Percentiles rank a stretch among this genome's conserved stretches.
phyloP scores from a whole-genome alignment of 2,888 invertebrate genomes.

The Octodonta nipae region DNA sequence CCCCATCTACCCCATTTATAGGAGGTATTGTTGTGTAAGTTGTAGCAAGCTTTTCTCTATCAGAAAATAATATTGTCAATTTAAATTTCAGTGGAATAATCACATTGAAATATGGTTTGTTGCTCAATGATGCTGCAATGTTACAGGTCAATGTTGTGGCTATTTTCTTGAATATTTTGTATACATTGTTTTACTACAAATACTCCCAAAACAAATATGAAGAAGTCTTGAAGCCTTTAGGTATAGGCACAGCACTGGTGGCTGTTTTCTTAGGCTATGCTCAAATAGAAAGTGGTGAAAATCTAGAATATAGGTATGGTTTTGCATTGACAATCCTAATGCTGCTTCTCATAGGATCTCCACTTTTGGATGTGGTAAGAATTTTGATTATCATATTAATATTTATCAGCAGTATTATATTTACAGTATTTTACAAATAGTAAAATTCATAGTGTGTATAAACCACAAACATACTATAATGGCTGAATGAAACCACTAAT shows the following conservation, averaged over 20 bases:
- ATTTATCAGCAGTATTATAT: not conserved
- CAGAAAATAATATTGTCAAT: not conserved
- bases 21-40: slow-evolving; percentile 69
- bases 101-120: slow-evolving; percentile 61
- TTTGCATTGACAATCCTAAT: slow-evolving; percentile 54
- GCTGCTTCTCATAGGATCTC: slow-evolving; percentile 54
- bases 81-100: slow-evolving; percentile 50
- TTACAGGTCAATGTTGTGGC: slow-evolving; percentile 67
- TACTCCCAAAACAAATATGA: slow-evolving; percentile 44
- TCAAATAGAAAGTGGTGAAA: slow-evolving; percentile 48
- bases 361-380: slow-evolving; percentile 55
- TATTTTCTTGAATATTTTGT: slow-evolving; percentile 52
- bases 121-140: slow-evolving; percentile 63
- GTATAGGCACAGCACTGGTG: slow-evolving; percentile 43
- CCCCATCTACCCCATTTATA: slow-evolving; percentile 56
- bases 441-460: not conserved
- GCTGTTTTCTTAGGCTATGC: slow-evolving; percentile 50
- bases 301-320: slow-evolving; percentile 58
- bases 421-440: not conserved
- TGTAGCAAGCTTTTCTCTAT: not conserved
- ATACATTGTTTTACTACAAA: slow-evolving; percentile 51
- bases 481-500: not conserved
- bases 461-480: not conserved
- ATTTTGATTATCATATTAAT: not conserved
- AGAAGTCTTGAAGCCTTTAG: slow-evolving; percentile 44